Evolutionary conservation across 2,888 invertebrate species (phyloP), one percentile per base, ranked within the genome.

Genomic region (Clunio marinus): DNA sequence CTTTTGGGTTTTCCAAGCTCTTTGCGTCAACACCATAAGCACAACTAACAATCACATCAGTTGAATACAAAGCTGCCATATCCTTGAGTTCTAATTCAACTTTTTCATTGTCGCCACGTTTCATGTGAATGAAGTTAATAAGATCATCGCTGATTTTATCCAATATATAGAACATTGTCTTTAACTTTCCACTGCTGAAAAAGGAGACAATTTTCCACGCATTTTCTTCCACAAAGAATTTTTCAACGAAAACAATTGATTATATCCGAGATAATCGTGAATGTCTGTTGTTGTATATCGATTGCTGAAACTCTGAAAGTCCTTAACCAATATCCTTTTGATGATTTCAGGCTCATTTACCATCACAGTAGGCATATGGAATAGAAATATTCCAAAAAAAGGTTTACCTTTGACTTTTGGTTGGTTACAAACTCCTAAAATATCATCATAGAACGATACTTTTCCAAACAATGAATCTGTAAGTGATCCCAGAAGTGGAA

Each of bases 11-110:
- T n/a, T 74, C 76, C 17, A 81, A 73, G 1, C 79, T 78, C 70
- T 81, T 81, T 1, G 78, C 81, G 63, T 76, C 74, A 0, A 82
- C 73, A 0, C 82, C 82, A 55, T 76, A 82, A 1, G 81, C 82
- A 1, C 80, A 79, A 0, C 78, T 78, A 2, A 78, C 79, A 69
- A 82, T 81, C 1, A 82, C 75, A 70, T 82, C 82, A 2, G 76
- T 77, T 0, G 76, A 74, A 35, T 74, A 75, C 58, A 72, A 75
- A 0, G 74, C 75, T n/a, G 55, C 28, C 71, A 72, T 2, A 75
- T 68, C n/a, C 77, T 75, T 25, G 13, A 55, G 20, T 15, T 66
- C 45, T 20, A 55, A 8, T 55, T 66, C 66, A 20, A 55, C 55
- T 32, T 35, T 20, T 13, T 22, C 66, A 10, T 45, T 24, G 0